These are phyloP conservation scores for Rhinophrynus dorsalis DNA, from an alignment of 2,797 vertebrate species.

Conservation along the genomic window DNA sequence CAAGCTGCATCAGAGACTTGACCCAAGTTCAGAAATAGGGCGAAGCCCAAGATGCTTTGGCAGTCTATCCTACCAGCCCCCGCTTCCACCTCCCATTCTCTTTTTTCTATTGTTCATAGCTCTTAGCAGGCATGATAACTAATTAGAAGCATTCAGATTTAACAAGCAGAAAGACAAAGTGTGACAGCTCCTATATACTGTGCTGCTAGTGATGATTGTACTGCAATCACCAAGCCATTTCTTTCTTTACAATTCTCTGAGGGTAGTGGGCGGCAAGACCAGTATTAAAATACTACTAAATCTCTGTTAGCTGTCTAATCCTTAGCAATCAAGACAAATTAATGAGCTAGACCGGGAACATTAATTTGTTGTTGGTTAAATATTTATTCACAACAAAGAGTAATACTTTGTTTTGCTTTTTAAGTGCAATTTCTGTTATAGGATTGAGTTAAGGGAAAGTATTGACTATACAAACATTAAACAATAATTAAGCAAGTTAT, in stretches of 20 bases:
- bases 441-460: too few relatives aligned
- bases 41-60: conserved; percentile 38
- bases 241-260: conserved; percentile 47
- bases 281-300: conserved; percentile 66
- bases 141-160: conserved; percentile 82
- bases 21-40: conserved; percentile 33
- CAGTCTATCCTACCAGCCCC: conserved; percentile 51
- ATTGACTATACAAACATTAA: too few relatives aligned
- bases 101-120: conserved; percentile 47
- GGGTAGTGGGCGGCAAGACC: conserved; percentile 44
- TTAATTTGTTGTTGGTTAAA: conserved; percentile 48
- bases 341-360: conserved; percentile 54
- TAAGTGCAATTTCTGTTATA: too few relatives aligned
- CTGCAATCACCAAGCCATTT: conserved; percentile 20
- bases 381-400: conserved; percentile 14
- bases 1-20: conserved; percentile 27
- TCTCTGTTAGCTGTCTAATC: conserved; percentile 64
- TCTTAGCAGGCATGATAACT: conserved; percentile 62
- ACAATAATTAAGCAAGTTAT: too few relatives aligned
- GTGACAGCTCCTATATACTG: conserved; percentile 75
- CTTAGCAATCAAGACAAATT: conserved; percentile 60
- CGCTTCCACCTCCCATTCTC: conserved; percentile 44
- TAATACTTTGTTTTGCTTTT: too few relatives aligned
- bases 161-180: conserved; percentile 81
- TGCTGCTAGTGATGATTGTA: conserved; percentile 53